phyloP scores from a whole-genome alignment of 2,797 vertebrate genomes.

The Hozukius guyotensis region DNA sequence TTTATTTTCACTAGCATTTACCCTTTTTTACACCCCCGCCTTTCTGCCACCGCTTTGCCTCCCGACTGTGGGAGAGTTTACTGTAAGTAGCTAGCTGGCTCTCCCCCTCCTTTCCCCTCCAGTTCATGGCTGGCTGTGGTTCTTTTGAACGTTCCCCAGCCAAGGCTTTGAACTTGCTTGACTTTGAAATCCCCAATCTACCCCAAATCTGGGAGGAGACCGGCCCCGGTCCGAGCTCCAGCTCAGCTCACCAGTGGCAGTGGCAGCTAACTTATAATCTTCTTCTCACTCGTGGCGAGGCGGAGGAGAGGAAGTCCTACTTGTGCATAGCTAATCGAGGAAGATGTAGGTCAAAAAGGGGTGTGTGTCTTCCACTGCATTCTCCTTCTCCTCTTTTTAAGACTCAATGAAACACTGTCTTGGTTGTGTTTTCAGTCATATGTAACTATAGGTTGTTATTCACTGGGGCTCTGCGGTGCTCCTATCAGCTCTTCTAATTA shows the following conservation, averaged over 20 bases:
- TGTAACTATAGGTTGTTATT: not conserved
- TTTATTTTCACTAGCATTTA: slow-evolving; percentile 37
- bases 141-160: slow-evolving; percentile 76
- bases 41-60: slow-evolving; percentile 25
- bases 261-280: slow-evolving; percentile 61
- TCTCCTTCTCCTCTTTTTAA: not conserved
- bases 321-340: slow-evolving; percentile 37
- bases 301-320: slow-evolving; percentile 33
- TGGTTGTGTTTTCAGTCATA: slow-evolving; percentile 3
- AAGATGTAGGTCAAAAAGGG: slow-evolving; percentile 44
- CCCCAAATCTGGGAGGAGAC: slow-evolving; percentile 64
- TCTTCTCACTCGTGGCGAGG: slow-evolving; percentile 42
- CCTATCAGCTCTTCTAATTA: not conserved
- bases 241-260: slow-evolving; percentile 53
- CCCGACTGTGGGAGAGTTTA: slow-evolving; percentile 49
- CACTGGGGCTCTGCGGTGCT: not conserved
- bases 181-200: slow-evolving; percentile 74
- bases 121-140: slow-evolving; percentile 63
- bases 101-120: slow-evolving; percentile 34
- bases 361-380: not conserved
- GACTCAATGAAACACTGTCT: not conserved
- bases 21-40: not conserved
- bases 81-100: slow-evolving; percentile 52
- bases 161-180: slow-evolving; percentile 79
- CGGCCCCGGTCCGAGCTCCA: slow-evolving; percentile 53